Evolutionary conservation across 2,113 vertebrate genomes (phyloP), one percentile per base, ranked within the genome.

Genomic region (Stomatorhinus ivindoensis): DNA sequence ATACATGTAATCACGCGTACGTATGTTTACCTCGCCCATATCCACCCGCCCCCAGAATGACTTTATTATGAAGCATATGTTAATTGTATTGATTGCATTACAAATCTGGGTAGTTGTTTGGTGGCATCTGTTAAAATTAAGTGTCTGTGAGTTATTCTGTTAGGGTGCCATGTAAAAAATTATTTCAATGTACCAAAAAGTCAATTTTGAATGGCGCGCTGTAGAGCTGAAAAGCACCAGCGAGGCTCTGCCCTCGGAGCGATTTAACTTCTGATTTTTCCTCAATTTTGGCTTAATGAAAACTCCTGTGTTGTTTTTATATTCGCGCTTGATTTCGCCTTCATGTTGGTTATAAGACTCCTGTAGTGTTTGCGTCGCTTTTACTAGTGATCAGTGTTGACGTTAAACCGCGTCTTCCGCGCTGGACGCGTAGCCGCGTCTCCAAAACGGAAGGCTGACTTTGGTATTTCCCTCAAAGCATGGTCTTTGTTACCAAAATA

Each of bases 401-500:
- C 8, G 58, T 65, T n/a, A n/a, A 1, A 27, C 2, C n/a, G 58
- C 8, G 24, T n/a, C 24, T 27, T 61, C 58, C n/a, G 24, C n/a
- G 10, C 61, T 69, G 10, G 27, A 80, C 35, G 39, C 15, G 31
- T 39, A 4, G 35, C 87, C 11, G 50, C 58, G 35, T 46, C 27
- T 44, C n/a, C 2, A 21, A 65, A 8, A n/a, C 89, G 90, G 89
- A 91, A 82, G 83, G 88, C 88, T 90, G 90, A 89, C 7, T 61
- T 42, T 44, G 73, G 31, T 35, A 42, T 42, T 80, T n/a, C 73
- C 35, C 31, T 42, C 4, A 13, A 8, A 42, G 31, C 6, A n/a
- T 80, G 35, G 73, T 42, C 5, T 35, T 42, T 80, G 73, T 80
- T 42, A 1, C 5, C 15, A 39, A 39, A 39, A 76, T 35, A 76